A percentile compares a stretch with the other conserved stretches of the same genome.
These are phyloP conservation scores for Tetheella fluctuosa DNA, from an alignment of 2,888 invertebrate genomes.

Conservation along the genomic window DNA sequence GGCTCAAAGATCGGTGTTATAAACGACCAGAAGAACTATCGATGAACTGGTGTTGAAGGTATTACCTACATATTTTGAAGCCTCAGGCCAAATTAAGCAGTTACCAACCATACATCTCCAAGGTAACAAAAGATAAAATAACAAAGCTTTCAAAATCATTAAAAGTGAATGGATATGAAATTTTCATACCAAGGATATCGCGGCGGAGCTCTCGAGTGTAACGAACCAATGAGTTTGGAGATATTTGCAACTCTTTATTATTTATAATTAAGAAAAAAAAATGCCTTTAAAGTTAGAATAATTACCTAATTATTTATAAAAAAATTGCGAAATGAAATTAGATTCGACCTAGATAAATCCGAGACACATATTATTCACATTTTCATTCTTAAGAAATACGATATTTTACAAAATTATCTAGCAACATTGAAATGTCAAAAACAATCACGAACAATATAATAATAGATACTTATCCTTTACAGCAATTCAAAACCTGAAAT, in stretches of 20 bases:
- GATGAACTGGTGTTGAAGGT: too few relatives aligned
- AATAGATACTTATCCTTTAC: not conserved
- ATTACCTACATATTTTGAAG: not conserved
- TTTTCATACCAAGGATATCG: slow-evolving; percentile 4
- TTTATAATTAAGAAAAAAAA: not conserved
- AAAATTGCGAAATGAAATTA: not conserved
- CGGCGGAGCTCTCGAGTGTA: slow-evolving; percentile 2
- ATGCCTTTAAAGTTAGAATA: not conserved
- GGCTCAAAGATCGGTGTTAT: too few relatives aligned
- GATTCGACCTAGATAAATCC: too few relatives aligned
- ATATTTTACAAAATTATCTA: not conserved
- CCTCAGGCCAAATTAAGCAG: not conserved
- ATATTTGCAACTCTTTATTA: not conserved
- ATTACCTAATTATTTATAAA: not conserved
- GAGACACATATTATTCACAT: too few relatives aligned
- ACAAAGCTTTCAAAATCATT: not conserved
- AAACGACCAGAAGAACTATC: too few relatives aligned
- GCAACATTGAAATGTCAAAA: not conserved
- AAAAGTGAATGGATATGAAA: slow-evolving; percentile 9
- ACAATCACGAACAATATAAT: not conserved
- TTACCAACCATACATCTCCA: not conserved
- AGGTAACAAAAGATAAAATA: slow-evolving; percentile 4
- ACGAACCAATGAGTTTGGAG: not conserved
- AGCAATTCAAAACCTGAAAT: not conserved
- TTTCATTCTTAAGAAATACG: too few relatives aligned